Base-by-base conservation (phyloP, 2,888 invertebrate species). In the Siphonodentalium dalli region DNA sequence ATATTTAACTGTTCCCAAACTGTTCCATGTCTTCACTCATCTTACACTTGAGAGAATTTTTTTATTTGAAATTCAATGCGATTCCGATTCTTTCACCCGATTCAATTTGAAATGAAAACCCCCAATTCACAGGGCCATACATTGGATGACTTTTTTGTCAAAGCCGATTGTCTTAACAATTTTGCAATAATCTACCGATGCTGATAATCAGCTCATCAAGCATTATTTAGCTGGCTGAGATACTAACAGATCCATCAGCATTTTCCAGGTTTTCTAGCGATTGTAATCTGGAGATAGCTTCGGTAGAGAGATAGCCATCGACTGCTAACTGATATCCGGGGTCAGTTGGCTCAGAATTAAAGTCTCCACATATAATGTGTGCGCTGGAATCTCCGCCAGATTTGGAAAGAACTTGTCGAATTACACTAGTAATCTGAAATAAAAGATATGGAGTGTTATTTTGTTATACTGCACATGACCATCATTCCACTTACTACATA, bases 281-380 rank as follows among this genome's bases (percentile, higher is more conserved):
- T 63, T 73, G 74, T 21, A 80, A 65, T 13, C 58, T 56, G 9
- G 66, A 66, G 45, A 76, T 69, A 44, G 69, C 74, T 35, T 64
- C 60, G 45, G 77, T 75, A 29, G 68, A 70, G 6, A 78, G 69
- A 50, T 76, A 74, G 18, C 79, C 77, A 44, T 79, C 78, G 29
- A 66, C 56, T 7, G 71, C 70, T 34, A 80, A 66, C 48, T 78
- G 75, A 55, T 78, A 78, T 18, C 68, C 74, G 8, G 78, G 72
- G 43, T 71, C 68, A 15, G 60, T 55, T 4, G 72, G 70, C 41
- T 63, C 54, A 0, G 75, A 72, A 66, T 80, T 80, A 55, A 80
- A 80, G 62, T 80, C 80, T 4, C 80, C 80, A 61, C 75, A 75
- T 44, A 80, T 67, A n/a, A 80, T 66, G 48, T 78, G 74, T 21